Evolutionary conservation across 2,113 vertebrate genomes (phyloP).

Genomic region (Baryphthengus martii): DNA sequence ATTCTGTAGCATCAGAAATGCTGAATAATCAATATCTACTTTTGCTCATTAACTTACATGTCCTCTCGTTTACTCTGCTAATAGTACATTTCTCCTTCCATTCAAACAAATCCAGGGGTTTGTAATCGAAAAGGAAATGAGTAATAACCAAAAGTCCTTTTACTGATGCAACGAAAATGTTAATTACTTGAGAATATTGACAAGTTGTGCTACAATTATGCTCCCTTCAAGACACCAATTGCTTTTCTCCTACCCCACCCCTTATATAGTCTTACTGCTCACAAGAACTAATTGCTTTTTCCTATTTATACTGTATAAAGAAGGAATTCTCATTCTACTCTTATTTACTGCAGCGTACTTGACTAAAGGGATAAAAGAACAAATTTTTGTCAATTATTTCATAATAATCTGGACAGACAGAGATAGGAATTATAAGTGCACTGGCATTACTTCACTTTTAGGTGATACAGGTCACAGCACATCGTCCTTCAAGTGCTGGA

Average conservation of each 20-base stretch:
- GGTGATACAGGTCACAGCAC: background rate
- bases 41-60: background rate
- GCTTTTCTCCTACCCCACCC: background rate
- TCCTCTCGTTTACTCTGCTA: background rate
- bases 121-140: slow-evolving; percentile 16
- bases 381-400: background rate
- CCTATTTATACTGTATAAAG: background rate
- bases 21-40: background rate
- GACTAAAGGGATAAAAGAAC: background rate
- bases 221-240: background rate
- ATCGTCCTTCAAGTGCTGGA: background rate
- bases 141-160: background rate
- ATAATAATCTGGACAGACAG: background rate
- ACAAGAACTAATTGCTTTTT: background rate
- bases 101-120: background rate
- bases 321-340: background rate
- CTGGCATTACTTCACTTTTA: background rate
- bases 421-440: background rate
- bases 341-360: background rate
- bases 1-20: background rate
- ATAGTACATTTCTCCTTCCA: background rate
- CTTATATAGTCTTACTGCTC: background rate
- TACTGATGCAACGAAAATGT: slow-evolving; percentile 10
- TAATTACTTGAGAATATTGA: slow-evolving; percentile 29
- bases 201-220: background rate